These are phyloP conservation scores for Hemithea aestivaria DNA, from an alignment of 2,888 invertebrate species.

Conservation along the genomic window DNA sequence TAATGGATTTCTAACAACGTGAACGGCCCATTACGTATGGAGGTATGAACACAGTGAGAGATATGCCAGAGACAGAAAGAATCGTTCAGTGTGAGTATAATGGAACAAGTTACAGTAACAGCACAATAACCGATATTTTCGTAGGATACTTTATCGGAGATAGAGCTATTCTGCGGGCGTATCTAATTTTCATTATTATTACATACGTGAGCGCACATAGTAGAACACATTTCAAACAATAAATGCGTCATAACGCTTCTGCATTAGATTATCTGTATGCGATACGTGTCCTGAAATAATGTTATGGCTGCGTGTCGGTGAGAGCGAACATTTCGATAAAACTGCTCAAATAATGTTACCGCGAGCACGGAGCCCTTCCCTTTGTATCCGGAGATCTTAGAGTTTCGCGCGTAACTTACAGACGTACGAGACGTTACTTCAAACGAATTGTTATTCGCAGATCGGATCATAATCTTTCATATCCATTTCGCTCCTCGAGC, in stretches of 20 bases:
- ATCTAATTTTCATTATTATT: slow-evolving; percentile 27
- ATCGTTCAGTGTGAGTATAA: slow-evolving; percentile 7
- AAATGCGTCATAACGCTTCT: slow-evolving; percentile 69
- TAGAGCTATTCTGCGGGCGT: slow-evolving; percentile 2
- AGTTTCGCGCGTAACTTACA: slow-evolving; percentile 21
- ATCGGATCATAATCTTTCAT: slow-evolving; percentile 24
- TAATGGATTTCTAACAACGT: slow-evolving; percentile 24
- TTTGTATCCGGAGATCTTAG: slow-evolving; percentile 25
- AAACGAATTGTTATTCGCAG: slow-evolving; percentile 26
- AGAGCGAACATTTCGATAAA: slow-evolving; percentile 46
- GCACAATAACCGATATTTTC: no score
- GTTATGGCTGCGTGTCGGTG: slow-evolving; percentile 50
- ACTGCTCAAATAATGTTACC: slow-evolving; percentile 51
- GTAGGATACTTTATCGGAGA: neutral
- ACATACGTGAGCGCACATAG: slow-evolving; percentile 46
- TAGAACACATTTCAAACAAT: slow-evolving; percentile 58
- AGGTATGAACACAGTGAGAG: neutral
- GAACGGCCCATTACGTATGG: slow-evolving; percentile 8
- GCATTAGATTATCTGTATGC: slow-evolving; percentile 68
- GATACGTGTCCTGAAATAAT: slow-evolving; percentile 75
- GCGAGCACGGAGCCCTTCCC: slow-evolving; percentile 29
- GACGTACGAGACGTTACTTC: slow-evolving; percentile 18
- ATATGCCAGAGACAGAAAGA: slow-evolving; percentile 1
- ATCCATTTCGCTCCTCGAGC: slow-evolving; percentile 13
- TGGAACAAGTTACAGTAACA: slow-evolving; percentile 1